phyloP scores from a whole-genome alignment of 2,113 vertebrate genomes.

The Dicentrarchus labrax region DNA sequence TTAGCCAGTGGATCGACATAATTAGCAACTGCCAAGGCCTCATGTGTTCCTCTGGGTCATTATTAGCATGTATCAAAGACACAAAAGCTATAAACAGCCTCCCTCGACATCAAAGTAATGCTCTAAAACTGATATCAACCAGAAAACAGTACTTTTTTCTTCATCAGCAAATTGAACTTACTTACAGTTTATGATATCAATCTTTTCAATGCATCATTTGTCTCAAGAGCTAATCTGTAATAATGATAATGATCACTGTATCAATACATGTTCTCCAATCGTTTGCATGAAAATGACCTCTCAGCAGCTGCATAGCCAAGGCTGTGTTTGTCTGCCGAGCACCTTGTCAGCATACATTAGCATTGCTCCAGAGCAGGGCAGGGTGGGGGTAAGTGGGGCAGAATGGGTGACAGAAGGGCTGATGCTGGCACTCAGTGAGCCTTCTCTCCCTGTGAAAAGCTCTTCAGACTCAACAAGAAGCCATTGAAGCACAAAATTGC shows the following conservation, averaged over 20 bases:
- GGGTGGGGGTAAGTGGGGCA: conserved; percentile 33
- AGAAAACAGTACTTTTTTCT: not conserved
- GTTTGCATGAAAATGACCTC: conserved; percentile 12
- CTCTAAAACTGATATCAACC: conserved; percentile 20
- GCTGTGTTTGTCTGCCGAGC: conserved; percentile 34
- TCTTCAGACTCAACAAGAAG: conserved; percentile 68
- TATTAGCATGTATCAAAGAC: conserved; percentile 37
- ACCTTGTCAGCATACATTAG: conserved; percentile 58
- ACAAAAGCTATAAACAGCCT: conserved; percentile 14
- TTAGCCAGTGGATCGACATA: not conserved
- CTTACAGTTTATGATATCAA: not conserved
- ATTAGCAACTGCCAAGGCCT: no score
- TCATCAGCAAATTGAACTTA: not conserved
- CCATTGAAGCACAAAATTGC: conserved; percentile 73
- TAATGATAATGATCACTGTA: not conserved
- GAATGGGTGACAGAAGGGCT: conserved; percentile 58
- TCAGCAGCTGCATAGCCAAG: conserved; percentile 24
- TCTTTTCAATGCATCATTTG: not conserved
- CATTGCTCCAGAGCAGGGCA: conserved; percentile 21
- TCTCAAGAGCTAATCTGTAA: not conserved
- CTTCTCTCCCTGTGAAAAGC: conserved; percentile 55
- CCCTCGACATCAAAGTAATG: conserved; percentile 25
- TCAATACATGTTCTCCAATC: conserved; percentile 8
- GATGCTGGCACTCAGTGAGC: conserved; percentile 49
- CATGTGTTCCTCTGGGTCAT: conserved; percentile 22